These are phyloP conservation scores for Tupaia chinensis DNA, from an alignment of 2,113 vertebrate species.

Conservation along the genomic window DNA sequence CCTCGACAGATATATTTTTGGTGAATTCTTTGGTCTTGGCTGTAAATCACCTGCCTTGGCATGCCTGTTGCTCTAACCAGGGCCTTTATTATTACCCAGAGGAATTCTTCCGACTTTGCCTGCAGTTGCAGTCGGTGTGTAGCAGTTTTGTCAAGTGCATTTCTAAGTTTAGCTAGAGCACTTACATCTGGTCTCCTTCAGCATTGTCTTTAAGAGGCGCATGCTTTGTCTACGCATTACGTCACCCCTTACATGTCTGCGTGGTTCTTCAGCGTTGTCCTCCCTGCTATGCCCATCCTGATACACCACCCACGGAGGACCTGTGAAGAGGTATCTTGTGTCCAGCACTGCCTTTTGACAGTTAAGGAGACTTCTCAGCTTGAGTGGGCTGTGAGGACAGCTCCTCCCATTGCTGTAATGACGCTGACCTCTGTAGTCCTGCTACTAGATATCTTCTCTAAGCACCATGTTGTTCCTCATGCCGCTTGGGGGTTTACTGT, in stretches of 20 bases:
- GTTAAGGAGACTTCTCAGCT: neutral
- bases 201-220: neutral
- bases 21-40: neutral
- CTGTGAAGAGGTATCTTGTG: neutral
- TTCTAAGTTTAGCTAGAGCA: neutral
- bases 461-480: neutral
- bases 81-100: neutral
- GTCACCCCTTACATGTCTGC: neutral
- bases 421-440: neutral
- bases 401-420: neutral
- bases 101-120: neutral
- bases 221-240: neutral
- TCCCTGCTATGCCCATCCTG: neutral
- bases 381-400: neutral
- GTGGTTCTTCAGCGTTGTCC: neutral
- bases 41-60: fast-evolving
- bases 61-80: neutral
- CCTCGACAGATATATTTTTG: neutral
- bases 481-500: neutral
- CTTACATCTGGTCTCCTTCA: neutral
- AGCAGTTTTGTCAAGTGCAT: neutral
- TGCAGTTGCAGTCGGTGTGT: neutral
- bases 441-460: neutral
- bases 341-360: neutral
- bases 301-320: neutral